phyloP scores from a whole-genome alignment of 1,140 invertebrate species.

The Brachionus calyciflorus region DNA sequence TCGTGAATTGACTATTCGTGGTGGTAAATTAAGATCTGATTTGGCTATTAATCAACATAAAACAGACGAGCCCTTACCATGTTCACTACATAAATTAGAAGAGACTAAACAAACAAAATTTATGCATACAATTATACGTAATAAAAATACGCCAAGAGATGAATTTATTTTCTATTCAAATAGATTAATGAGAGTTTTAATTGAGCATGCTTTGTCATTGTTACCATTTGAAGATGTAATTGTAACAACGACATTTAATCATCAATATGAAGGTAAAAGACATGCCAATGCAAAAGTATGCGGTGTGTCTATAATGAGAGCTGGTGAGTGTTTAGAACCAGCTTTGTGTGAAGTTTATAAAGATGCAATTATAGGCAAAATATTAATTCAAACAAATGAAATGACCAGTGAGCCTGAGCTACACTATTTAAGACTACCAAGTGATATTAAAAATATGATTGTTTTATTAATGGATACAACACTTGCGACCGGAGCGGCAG shows the following conservation, averaged over 20 bases:
- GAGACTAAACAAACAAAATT: slow-evolving; percentile 71
- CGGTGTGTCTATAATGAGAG: slow-evolving; percentile 84
- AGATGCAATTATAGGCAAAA: slow-evolving; percentile 94
- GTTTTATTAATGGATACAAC: slow-evolving; percentile 98
- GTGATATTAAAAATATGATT: slow-evolving; percentile 93
- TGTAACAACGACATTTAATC: slow-evolving; percentile 65
- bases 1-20: slow-evolving; percentile 76
- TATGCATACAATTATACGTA: slow-evolving; percentile 69
- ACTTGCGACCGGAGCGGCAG: slow-evolving; percentile 91
- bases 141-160: slow-evolving; percentile 84
- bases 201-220: slow-evolving; percentile 88
- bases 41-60: slow-evolving; percentile 63
- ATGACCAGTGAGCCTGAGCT: slow-evolving; percentile 73
- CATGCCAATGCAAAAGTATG: slow-evolving; percentile 68
- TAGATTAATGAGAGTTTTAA: slow-evolving; percentile 87
- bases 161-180: slow-evolving; percentile 99
- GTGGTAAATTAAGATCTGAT: slow-evolving; percentile 75
- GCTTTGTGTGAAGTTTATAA: slow-evolving; percentile 94
- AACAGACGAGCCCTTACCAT: slow-evolving; percentile 75
- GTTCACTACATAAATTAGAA: slow-evolving; percentile 79
- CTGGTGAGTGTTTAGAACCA: slow-evolving; percentile 95
- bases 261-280: slow-evolving; percentile 61
- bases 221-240: slow-evolving; percentile 73
- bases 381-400: slow-evolving; percentile 95
- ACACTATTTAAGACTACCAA: slow-evolving; percentile 90